Percentiles rank a stretch among this genome's conserved stretches.
These are phyloP conservation scores for Drosophila anceps DNA, from an alignment of 2,888 invertebrate genomes.

Conservation along the genomic window DNA sequence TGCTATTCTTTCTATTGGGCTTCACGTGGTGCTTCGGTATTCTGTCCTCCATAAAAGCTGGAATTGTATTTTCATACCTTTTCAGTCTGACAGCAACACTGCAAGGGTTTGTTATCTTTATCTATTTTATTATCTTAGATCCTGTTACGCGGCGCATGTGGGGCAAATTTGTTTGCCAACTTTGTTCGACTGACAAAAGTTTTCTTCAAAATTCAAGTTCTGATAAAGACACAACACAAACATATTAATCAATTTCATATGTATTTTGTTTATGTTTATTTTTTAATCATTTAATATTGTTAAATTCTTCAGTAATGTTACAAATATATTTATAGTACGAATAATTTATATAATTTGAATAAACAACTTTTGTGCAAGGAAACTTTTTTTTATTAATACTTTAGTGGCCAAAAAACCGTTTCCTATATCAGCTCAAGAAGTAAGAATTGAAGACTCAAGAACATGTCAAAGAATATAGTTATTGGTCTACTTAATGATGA, in stretches of 20 bases:
- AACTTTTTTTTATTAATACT: background rate
- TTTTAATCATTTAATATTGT: background rate
- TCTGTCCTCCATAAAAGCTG: constrained; percentile 86
- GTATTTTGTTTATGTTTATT: background rate
- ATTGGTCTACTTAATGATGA: too few species aligned
- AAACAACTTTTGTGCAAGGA: background rate
- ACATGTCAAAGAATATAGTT: background rate
- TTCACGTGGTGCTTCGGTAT: constrained; percentile 88
- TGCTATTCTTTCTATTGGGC: constrained; percentile 88
- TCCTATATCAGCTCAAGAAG: background rate
- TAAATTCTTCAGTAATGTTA: background rate
- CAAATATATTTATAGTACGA: constrained; percentile 1
- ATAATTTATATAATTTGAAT: constrained; percentile 1
- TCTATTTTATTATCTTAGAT: constrained; percentile 88
- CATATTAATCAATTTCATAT: constrained; percentile 33
- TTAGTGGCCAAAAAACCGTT: background rate
- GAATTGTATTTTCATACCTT: constrained; percentile 87
- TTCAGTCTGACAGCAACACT: constrained; percentile 88
- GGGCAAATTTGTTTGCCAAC: constrained; percentile 67
- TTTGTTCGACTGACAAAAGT: constrained; percentile 43
- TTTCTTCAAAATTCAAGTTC: constrained; percentile 47
- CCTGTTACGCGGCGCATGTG: constrained; percentile 87
- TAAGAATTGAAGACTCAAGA: background rate
- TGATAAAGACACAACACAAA: constrained; percentile 60
- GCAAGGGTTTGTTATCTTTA: constrained; percentile 88